phyloP scores from a whole-genome alignment of 2,888 invertebrate species.

The Hydrotaea diabolus region DNA sequence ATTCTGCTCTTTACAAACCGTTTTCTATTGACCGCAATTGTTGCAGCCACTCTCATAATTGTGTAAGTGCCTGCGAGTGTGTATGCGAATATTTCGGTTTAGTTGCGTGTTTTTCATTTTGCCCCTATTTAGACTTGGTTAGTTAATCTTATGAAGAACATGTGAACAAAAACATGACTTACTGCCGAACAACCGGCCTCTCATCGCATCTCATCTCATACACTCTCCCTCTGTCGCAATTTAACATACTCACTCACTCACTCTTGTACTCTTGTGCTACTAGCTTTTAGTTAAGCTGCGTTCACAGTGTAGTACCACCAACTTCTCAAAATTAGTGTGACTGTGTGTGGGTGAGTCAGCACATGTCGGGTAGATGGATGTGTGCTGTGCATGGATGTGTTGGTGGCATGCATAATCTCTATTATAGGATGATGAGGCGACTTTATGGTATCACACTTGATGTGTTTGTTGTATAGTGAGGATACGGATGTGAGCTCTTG shows the following conservation, averaged over 20 bases:
- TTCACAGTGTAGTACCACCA: too few relatives aligned
- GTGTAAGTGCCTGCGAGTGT: slow-evolving; percentile 3
- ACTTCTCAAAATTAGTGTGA: too few relatives aligned
- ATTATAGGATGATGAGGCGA: slow-evolving; percentile 30
- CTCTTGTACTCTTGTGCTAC: not conserved
- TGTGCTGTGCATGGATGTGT: not conserved
- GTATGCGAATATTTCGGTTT: not conserved
- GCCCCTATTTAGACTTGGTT: slow-evolving; percentile 37
- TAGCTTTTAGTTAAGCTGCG: not conserved
- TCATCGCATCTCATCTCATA: not conserved
- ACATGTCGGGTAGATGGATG: too few relatives aligned
- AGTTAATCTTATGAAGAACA: slow-evolving; percentile 47
- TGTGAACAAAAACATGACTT: slow-evolving; percentile 47
- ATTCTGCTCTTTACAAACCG: too few relatives aligned
- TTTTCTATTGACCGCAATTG: not conserved
- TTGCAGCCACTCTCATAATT: not conserved
- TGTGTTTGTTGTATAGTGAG: not conserved
- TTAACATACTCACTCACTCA: not conserved
- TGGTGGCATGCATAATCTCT: slow-evolving; percentile 8
- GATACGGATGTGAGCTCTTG: not conserved
- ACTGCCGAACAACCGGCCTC: not conserved
- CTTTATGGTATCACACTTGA: slow-evolving; percentile 6
- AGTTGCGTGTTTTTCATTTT: slow-evolving; percentile 30
- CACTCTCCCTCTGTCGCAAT: not conserved
- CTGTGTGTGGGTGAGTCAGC: not conserved